phyloP scores from a whole-genome alignment of 2,113 vertebrate species.

The Myanophis thanlyinensis region DNA sequence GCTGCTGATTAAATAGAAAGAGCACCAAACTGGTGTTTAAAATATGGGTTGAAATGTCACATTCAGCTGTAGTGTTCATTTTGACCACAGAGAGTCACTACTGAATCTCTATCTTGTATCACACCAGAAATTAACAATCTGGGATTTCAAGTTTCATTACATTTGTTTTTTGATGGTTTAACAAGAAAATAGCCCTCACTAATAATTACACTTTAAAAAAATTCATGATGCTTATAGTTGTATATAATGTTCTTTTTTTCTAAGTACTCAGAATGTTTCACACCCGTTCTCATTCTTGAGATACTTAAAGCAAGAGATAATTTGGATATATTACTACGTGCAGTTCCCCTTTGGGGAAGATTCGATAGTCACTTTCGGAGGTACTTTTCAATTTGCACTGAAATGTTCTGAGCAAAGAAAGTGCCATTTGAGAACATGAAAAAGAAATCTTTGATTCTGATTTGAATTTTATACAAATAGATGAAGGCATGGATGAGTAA shows the following conservation, averaged over 20 bases:
- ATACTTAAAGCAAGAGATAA: not conserved
- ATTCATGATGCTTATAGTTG: too few relatives aligned
- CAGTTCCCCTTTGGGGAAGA: not conserved
- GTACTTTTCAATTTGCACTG: not conserved
- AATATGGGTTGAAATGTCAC: not conserved
- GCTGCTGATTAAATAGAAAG: not conserved
- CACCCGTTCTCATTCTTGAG: not conserved
- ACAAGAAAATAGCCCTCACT: not conserved
- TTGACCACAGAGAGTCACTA: conserved; percentile 60
- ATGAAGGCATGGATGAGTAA: not conserved
- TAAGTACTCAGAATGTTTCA: not conserved
- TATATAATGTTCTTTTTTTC: not conserved
- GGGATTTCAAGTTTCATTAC: not conserved
- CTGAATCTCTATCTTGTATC: conserved; percentile 4
- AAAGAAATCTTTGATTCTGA: not conserved
- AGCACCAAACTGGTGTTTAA: not conserved
- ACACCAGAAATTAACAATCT: not conserved
- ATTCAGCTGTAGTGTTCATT: rapidly evolving
- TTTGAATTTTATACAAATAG: not conserved
- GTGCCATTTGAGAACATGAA: not conserved
- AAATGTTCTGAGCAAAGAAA: not conserved
- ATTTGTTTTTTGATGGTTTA: not conserved
- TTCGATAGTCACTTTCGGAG: not conserved
- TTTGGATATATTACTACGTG: not conserved
- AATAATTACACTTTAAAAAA: not conserved